These are phyloP conservation scores for Exephanes ischioxanthus DNA, from an alignment of 2,888 invertebrate genomes.

Conservation along the genomic window DNA sequence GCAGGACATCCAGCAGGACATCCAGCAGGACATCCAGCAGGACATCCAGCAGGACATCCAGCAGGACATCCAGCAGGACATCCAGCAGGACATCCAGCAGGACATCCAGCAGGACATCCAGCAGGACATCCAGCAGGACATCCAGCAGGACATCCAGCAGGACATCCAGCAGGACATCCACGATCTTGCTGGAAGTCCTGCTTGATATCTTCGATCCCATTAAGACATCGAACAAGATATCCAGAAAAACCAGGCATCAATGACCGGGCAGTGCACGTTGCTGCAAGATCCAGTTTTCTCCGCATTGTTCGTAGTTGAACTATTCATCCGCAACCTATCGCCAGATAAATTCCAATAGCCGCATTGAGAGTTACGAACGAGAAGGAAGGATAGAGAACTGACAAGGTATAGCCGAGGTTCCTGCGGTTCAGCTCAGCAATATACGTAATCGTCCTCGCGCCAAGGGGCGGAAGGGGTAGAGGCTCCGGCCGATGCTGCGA, in stretches of 20 bases:
- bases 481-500: constrained; percentile 22
- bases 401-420: constrained; percentile 40
- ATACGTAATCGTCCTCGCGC: constrained; percentile 34
- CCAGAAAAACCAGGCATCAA: background rate
- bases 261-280: background rate
- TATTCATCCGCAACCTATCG: constrained; percentile 1
- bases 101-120: no score
- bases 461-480: constrained; percentile 14
- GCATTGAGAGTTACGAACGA: constrained; percentile 73
- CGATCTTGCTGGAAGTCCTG: no score
- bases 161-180: no score
- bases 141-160: no score
- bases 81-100: no score
- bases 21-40: no score
- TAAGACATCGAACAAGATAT: no score
- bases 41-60: no score
- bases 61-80: no score
- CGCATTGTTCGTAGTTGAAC: background rate
- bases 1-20: no score
- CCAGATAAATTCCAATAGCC: constrained; percentile 64
- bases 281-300: background rate
- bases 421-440: constrained; percentile 45
- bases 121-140: no score
- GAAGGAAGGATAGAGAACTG: constrained; percentile 32
- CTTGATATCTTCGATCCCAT: no score